Evolutionary conservation across 1,140 invertebrate species (phyloP), one percentile per base, ranked within the genome.

Genomic region (Hermatobates lingyangjiaoensis): DNA sequence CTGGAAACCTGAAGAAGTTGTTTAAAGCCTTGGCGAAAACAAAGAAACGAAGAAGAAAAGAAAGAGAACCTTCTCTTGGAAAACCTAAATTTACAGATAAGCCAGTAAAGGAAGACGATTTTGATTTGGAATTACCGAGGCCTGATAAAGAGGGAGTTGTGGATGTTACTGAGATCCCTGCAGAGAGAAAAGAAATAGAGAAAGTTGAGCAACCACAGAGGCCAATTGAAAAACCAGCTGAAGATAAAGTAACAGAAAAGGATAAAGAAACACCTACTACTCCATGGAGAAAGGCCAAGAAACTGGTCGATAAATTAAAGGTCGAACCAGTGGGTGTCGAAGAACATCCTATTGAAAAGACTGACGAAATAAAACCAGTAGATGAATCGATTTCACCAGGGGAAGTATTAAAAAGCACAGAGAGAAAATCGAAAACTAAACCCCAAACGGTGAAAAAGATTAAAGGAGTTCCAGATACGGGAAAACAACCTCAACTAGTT

Each of bases 241-340:
- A 61, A 57, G 51, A 52, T 7, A 10, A 34, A 46, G 42, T 28
- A 42, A 30, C 56, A 48, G 25, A 45, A n/a, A n/a, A n/a, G n/a
- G 57, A 60, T n/a, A 57, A 67, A 59, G 55, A 64, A 52, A 61
- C 56, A 58, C 58, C 62, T 42, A 61, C 66, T 60, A 60, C 38
- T 34, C 45, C 2, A 15, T 44, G 46, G 54, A 26, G 45, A 28
- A 50, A 40, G 34, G 42, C 39, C 25, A 51, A 51, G n/a, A n/a
- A n/a, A n/a, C n/a, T n/a, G n/a, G n/a, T n/a, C n/a, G n/a, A n/a
- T n/a, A n/a, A n/a, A n/a, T n/a, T n/a, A n/a, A n/a, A n/a, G n/a
- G n/a, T n/a, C n/a, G n/a, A n/a, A n/a, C n/a, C n/a, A n/a, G n/a
- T n/a, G n/a, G n/a, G n/a, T n/a, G n/a, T n/a, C n/a, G n/a, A n/a